Evolutionary conservation across 2,888 invertebrate genomes (phyloP).

Genomic region (Imbricaverruca yamaguchii): DNA sequence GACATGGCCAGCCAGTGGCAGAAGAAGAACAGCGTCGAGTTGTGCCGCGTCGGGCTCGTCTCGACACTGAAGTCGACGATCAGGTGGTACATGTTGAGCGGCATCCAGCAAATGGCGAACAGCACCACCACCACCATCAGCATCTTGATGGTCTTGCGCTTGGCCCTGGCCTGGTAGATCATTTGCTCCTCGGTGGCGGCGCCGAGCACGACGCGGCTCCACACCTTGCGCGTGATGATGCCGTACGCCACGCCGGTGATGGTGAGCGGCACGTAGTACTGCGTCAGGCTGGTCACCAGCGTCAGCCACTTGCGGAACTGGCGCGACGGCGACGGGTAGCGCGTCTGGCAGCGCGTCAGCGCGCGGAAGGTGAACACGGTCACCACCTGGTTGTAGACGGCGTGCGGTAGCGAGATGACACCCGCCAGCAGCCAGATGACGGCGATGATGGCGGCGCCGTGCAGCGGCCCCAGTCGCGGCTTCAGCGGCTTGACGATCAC

Average conservation of each 20-base stretch:
- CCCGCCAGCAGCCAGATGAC: slow-evolving; percentile 41
- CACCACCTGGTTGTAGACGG: slow-evolving; percentile 39
- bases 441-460: slow-evolving; percentile 39
- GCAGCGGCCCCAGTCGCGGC: slow-evolving; percentile 40
- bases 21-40: slow-evolving; percentile 41
- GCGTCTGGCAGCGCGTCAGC: slow-evolving; percentile 39
- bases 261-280: slow-evolving; percentile 43
- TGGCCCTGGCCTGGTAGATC: slow-evolving; percentile 40
- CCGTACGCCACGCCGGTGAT: slow-evolving; percentile 43
- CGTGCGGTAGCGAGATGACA: slow-evolving; percentile 42
- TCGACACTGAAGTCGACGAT: slow-evolving; percentile 41
- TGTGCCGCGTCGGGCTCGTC: slow-evolving; percentile 38
- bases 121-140: slow-evolving; percentile 43
- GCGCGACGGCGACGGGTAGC: slow-evolving; percentile 39
- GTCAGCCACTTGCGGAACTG: slow-evolving; percentile 40
- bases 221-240: slow-evolving; percentile 33
- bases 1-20: slow-evolving; percentile 47
- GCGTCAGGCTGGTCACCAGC: slow-evolving; percentile 41
- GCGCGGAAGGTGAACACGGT: slow-evolving; percentile 35
- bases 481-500: slow-evolving; percentile 44
- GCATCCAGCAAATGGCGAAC: slow-evolving; percentile 46
- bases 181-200: slow-evolving; percentile 42
- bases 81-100: slow-evolving; percentile 45
- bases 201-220: slow-evolving; percentile 41
- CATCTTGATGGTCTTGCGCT: slow-evolving; percentile 45